Evolutionary conservation across 37 sponge, comb jelly and placozoan genomes (phyloP).

Genomic region (Bolinopsis microptera): DNA sequence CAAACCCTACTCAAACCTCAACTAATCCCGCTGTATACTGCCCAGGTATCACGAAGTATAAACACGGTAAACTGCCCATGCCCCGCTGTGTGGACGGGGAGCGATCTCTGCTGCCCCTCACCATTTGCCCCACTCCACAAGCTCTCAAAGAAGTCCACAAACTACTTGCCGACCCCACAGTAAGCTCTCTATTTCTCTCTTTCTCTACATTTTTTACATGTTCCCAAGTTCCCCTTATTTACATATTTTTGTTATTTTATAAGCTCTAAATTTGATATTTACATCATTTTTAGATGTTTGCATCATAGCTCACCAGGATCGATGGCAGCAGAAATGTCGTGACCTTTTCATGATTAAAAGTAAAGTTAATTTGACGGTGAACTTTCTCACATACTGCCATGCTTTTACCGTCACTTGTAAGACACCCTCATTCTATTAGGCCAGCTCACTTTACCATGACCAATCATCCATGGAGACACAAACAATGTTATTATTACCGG

Average conservation of each 20-base stretch:
- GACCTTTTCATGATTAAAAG: background rate
- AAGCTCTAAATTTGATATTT: background rate
- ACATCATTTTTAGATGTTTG: background rate
- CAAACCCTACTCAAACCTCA: too few relatives aligned
- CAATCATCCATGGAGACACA: background rate
- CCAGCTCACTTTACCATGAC: background rate
- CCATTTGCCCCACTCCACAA: constrained; percentile 31
- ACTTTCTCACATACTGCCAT: background rate
- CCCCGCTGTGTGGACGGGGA: constrained; percentile 55
- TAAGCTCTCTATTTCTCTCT: background rate
- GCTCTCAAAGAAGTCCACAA: constrained; percentile 50
- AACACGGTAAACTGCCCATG: constrained; percentile 46
- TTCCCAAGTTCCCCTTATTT: background rate
- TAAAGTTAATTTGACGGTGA: background rate
- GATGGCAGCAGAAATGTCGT: background rate
- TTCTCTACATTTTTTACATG: background rate
- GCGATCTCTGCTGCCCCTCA: constrained; percentile 18
- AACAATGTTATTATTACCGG: background rate
- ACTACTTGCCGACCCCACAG: constrained; percentile 9
- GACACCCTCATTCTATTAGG: background rate
- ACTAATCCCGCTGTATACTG: too few relatives aligned
- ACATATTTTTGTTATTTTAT: background rate
- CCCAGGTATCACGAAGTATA: constrained; percentile 51
- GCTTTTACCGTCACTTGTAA: background rate
- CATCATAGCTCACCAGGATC: background rate